Evolutionary conservation across 2,113 vertebrate species (phyloP), one percentile per base, ranked within the genome.

Genomic region (Oreochromis niloticus): DNA sequence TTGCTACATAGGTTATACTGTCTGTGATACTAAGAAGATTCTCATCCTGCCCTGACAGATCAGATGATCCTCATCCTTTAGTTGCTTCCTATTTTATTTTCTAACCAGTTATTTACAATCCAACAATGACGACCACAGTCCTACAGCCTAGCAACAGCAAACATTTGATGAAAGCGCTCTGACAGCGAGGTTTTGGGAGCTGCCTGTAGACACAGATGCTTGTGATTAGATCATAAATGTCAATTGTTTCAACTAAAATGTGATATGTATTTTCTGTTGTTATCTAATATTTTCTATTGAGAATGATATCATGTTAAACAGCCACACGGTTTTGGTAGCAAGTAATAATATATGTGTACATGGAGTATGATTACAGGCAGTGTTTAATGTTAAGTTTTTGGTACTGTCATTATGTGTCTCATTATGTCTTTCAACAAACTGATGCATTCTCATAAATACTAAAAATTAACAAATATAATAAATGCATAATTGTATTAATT

Each of bases 1-100:
- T 0, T 82, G 19, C 13, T 71, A 88, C 83, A 80, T 88, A 89
- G 88, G 86, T 88, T 84, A 87, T 11, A 46, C 46, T 52, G 68
- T 80, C 57, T 71, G 22, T 27, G n/a, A 63, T 32, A 63, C 36
- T 0, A 36, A 63, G 0, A 63, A 17, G 1, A 63, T 73, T 2
- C 13, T 46, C 66, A 27, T 43, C 68, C 16, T 73, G 22, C 39
- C 7, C 22, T 2, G 2, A 46, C 9, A 0, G 12, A 46, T 16
- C 66, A 9, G 12, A 24, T 71, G 1, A 6, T 46, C 13, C 39
- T 73, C 46, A 43, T 73, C 68, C 39, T 27, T 27, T 27, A 46
- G 22, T 14, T 27, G 22, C 5, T 46, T 73, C 68, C 39, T 27
- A 46, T 27, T 24, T 27, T 0, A 73, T 46, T 43, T 16, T 73